Conservation (phyloP, 2,113 vertebrate species). For the Cavia aperea region DNA sequence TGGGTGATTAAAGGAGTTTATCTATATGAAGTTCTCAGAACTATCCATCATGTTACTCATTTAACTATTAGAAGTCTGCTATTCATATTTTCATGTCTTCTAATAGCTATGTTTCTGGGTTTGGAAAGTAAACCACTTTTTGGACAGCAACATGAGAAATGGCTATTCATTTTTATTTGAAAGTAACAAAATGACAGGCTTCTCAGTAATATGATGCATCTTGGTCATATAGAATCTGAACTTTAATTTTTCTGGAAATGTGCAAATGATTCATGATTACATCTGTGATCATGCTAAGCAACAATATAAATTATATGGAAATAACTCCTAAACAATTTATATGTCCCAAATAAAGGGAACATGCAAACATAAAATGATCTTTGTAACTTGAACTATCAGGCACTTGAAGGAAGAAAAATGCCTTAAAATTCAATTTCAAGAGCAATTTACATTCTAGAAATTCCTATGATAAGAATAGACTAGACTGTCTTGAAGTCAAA, state of each 20-base stretch:
- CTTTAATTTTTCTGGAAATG: background rate
- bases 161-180: constrained; percentile 4
- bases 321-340: constrained; percentile 24
- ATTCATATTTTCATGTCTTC: background rate
- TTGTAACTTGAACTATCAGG: constrained; percentile 19
- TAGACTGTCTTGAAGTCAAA: constrained; percentile 34
- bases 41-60: background rate
- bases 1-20: background rate
- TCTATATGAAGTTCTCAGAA: background rate
- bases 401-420: background rate
- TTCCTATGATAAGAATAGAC: constrained; percentile 24
- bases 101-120: background rate
- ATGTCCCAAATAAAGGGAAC: background rate
- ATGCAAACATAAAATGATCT: constrained; percentile 37
- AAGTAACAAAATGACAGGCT: background rate
- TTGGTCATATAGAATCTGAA: background rate
- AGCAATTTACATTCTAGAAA: constrained; percentile 53
- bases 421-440: constrained; percentile 61
- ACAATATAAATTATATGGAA: background rate
- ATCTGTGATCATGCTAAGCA: background rate
- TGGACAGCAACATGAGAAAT: background rate
- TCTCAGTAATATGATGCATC: background rate
- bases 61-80: background rate
- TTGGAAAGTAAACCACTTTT: background rate
- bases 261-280: background rate